These are phyloP conservation scores for Dendroctonus valens DNA, from an alignment of 1,140 invertebrate species.

Conservation along the genomic window DNA sequence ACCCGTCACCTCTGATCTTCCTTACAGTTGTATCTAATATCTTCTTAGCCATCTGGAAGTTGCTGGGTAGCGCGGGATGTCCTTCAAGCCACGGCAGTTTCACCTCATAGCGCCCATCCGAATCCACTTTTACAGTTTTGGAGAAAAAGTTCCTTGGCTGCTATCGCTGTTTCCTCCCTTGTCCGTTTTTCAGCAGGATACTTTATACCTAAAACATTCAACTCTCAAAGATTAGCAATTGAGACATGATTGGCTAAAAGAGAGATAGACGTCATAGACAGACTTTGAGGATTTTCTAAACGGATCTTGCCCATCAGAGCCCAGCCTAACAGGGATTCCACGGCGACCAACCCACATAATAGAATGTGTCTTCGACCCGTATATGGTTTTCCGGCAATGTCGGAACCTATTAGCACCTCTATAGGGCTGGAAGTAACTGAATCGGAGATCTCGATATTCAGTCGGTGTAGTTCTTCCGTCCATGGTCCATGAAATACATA, in stretches of 20 bases:
- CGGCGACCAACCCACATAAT: slow-evolving; percentile 40
- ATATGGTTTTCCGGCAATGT: slow-evolving; percentile 30
- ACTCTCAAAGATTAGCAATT: slow-evolving; percentile 11
- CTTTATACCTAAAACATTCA: slow-evolving; percentile 16
- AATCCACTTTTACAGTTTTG: slow-evolving; percentile 10
- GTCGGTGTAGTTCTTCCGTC: slow-evolving; percentile 12
- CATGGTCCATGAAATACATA: slow-evolving; percentile 19
- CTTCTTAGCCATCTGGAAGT: slow-evolving; percentile 7
- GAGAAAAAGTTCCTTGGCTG: not conserved
- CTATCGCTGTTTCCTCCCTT: slow-evolving; percentile 7
- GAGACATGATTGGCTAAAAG: slow-evolving; percentile 19
- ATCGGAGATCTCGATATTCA: slow-evolving; percentile 23
- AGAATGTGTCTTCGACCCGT: slow-evolving; percentile 41
- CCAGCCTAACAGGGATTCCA: slow-evolving; percentile 46
- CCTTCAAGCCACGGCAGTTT: not conserved
- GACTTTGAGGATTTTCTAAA: not conserved
- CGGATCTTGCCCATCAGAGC: slow-evolving; percentile 40
- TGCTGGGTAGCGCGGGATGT: not conserved
- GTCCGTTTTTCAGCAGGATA: slow-evolving; percentile 7
- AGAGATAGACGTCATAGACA: slow-evolving; percentile 9
- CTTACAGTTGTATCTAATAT: slow-evolving; percentile 11
- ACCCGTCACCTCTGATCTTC: slow-evolving; percentile 15
- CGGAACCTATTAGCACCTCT: slow-evolving; percentile 27
- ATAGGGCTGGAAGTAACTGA: slow-evolving; percentile 1
- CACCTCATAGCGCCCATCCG: slow-evolving; percentile 22